Percentiles rank a stretch among this genome's conserved stretches.
These are phyloP conservation scores for Diplolepis rosae DNA, from an alignment of 2,888 invertebrate species.

Conservation along the genomic window DNA sequence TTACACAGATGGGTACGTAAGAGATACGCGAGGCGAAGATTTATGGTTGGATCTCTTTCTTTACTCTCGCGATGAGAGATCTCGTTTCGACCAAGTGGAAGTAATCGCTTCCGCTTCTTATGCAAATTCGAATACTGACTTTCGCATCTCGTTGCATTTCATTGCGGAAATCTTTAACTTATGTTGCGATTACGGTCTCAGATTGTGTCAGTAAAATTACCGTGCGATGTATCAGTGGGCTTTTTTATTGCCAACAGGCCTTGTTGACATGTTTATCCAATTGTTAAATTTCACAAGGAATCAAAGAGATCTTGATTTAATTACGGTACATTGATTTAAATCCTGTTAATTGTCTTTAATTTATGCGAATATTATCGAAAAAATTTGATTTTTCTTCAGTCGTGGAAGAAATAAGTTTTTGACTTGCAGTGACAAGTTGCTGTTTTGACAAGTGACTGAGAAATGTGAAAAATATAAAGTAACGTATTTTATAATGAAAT, in stretches of 20 bases:
- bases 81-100: conserved; percentile 26
- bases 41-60: conserved; percentile 23
- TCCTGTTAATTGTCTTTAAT: too few species aligned
- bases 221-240: conserved; percentile 2
- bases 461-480: too few species aligned
- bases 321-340: too few species aligned
- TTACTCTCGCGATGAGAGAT: conserved; percentile 23
- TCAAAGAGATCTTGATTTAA: too few species aligned
- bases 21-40: conserved; percentile 31
- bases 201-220: conserved; percentile 26
- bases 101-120: conserved; percentile 26
- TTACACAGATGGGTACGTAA: conserved; percentile 43
- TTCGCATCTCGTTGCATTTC: conserved; percentile 19
- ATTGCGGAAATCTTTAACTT: conserved; percentile 5
- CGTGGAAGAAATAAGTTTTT: too few species aligned
- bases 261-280: conserved; percentile 22
- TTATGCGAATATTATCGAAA: too few species aligned
- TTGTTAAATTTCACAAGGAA: too few species aligned
- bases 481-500: too few species aligned
- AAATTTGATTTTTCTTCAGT: too few species aligned
- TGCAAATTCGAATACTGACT: conserved; percentile 19
- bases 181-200: conserved; percentile 11
- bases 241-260: conserved; percentile 17
- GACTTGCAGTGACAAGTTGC: too few species aligned
- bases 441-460: too few species aligned